Conservation (phyloP, 2,888 invertebrate species). For the Plemyria rubiginata region DNA sequence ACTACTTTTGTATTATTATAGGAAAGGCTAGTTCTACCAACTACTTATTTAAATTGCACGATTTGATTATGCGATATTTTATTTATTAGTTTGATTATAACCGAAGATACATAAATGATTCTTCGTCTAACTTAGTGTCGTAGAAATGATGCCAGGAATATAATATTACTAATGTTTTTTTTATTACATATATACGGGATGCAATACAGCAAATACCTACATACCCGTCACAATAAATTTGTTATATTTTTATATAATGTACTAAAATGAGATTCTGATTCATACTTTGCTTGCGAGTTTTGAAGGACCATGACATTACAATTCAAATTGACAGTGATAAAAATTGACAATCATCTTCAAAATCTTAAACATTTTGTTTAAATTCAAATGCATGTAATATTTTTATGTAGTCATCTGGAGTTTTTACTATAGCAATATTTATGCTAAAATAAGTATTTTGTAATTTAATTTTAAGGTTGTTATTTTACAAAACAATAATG, state of each 20-base stretch:
- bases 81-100: conserved; percentile 41
- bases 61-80: conserved; percentile 81
- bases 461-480: background rate
- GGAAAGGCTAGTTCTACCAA: conserved; percentile 68
- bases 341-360: conserved; percentile 54
- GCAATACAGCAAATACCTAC: background rate
- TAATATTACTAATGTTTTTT: conserved; percentile 22
- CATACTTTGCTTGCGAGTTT: background rate
- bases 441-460: background rate
- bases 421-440: background rate
- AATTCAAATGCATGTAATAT: background rate
- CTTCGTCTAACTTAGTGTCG: conserved; percentile 32
- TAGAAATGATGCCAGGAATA: conserved; percentile 38
- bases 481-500: background rate
- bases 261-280: background rate
- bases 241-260: background rate
- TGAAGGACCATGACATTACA: conserved; percentile 13
- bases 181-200: background rate
- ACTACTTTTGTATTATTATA: conserved; percentile 52
- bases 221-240: background rate
- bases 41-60: conserved; percentile 83
- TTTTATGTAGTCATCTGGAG: background rate
- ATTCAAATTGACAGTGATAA: conserved; percentile 58
- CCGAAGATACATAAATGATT: conserved; percentile 25
- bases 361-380: background rate